Evolutionary conservation across 1,140 invertebrate species (phyloP).

Genomic region (Hypsibius dujardini): DNA sequence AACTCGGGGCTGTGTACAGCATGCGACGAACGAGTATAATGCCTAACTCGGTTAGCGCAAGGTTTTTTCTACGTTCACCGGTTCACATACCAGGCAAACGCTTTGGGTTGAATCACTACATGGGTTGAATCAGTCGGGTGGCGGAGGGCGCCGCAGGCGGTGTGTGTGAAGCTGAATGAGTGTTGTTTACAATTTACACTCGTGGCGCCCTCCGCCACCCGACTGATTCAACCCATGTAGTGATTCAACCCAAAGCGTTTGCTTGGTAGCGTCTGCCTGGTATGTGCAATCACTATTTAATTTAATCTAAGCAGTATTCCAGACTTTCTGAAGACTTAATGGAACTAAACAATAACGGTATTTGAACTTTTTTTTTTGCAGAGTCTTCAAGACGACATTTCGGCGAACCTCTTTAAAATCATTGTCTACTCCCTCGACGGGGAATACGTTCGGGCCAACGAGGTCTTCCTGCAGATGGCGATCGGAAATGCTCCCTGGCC

Average conservation of each 20-base stretch:
- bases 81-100: not conserved
- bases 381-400: constrained; percentile 76
- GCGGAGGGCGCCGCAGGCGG: too few relatives aligned
- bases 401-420: constrained; percentile 80
- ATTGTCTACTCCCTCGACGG: constrained; percentile 66
- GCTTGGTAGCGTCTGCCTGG: not conserved
- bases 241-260: not conserved
- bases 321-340: too few relatives aligned
- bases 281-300: not conserved
- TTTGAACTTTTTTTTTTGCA: constrained; percentile 33
- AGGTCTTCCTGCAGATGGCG: constrained; percentile 72
- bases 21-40: not conserved
- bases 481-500: constrained; percentile 99
- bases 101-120: too few relatives aligned
- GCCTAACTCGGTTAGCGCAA: not conserved
- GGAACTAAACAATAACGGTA: too few relatives aligned
- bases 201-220: too few relatives aligned
- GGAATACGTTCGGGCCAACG: constrained; percentile 60
- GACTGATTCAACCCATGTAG: not conserved
- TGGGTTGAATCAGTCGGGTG: too few relatives aligned
- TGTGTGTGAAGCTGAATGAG: too few relatives aligned
- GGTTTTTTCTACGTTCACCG: not conserved
- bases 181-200: too few relatives aligned
- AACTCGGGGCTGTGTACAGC: too few relatives aligned
- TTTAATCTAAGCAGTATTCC: not conserved